Evolutionary conservation across 2,797 vertebrate genomes (phyloP).

Genomic region (Numenius phaeopus): DNA sequence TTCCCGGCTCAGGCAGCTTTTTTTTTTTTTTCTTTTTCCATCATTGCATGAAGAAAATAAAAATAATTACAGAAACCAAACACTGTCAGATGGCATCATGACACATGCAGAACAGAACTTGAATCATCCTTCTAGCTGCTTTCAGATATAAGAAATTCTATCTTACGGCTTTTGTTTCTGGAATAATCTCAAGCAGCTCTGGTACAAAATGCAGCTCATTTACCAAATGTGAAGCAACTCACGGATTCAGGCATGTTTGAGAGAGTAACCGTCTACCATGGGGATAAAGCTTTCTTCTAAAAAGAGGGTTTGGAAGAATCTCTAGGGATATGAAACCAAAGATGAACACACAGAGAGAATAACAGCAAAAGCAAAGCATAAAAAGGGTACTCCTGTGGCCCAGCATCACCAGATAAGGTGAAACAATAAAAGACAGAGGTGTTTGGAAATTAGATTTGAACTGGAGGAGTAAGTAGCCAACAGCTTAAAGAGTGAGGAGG

Average conservation of each 20-base stretch:
- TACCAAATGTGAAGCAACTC: not conserved
- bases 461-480: not conserved
- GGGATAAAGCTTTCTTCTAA: not conserved
- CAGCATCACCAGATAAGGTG: not conserved
- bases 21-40: not conserved
- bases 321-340: not conserved
- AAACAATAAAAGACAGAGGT: not conserved
- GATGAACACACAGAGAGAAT: not conserved
- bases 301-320: not conserved
- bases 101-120: not conserved
- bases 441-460: not conserved
- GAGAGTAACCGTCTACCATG: not conserved
- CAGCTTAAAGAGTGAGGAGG: not conserved
- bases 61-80: not conserved
- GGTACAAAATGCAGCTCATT: not conserved
- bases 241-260: not conserved
- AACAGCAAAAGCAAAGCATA: not conserved
- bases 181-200: not conserved
- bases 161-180: not conserved
- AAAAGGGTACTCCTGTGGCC: not conserved
- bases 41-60: not conserved
- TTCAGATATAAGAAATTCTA: not conserved
- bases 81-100: not conserved
- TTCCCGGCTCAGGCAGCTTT: not conserved
- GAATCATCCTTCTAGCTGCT: not conserved